phyloP scores from a whole-genome alignment of 2,113 vertebrate genomes.

The Oryzias javanicus region DNA sequence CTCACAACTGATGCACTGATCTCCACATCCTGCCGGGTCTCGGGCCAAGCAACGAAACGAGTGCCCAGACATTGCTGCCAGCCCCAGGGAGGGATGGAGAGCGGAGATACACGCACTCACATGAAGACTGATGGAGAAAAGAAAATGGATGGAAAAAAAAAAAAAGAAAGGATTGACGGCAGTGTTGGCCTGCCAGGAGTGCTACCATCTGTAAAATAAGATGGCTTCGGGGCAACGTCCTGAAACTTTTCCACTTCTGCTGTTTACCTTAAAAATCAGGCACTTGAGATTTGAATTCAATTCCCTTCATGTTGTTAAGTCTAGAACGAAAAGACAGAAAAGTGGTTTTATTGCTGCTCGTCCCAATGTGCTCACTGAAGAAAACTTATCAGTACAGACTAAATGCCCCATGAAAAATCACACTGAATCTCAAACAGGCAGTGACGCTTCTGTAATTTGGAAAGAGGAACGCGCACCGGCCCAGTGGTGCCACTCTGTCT shows the following conservation, averaged over 20 bases:
- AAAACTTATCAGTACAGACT: slow-evolving; percentile 48
- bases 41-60: slow-evolving; percentile 76
- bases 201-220: slow-evolving; percentile 64
- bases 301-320: background rate
- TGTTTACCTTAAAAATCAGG: slow-evolving; percentile 25
- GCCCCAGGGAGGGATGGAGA: slow-evolving; percentile 75
- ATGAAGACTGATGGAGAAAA: slow-evolving; percentile 40
- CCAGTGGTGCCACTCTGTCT: slow-evolving; percentile 80
- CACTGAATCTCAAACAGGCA: slow-evolving; percentile 29
- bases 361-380: background rate
- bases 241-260: slow-evolving; percentile 35
- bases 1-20: slow-evolving; percentile 66
- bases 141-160: slow-evolving; percentile 4
- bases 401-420: slow-evolving; percentile 37
- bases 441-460: slow-evolving; percentile 70
- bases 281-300: slow-evolving; percentile 16
- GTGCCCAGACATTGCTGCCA: slow-evolving; percentile 80
- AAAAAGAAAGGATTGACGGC: slow-evolving; percentile 43
- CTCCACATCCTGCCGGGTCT: slow-evolving; percentile 82
- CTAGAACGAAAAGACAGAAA: background rate
- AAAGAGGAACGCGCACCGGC: slow-evolving; percentile 70
- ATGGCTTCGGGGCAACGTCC: slow-evolving; percentile 49
- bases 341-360: too few species aligned
- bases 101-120: slow-evolving; percentile 40
- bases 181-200: slow-evolving; percentile 47